Evolutionary conservation across 2,113 vertebrate species (phyloP).

Genomic region (Lycocorax pyrrhopterus): DNA sequence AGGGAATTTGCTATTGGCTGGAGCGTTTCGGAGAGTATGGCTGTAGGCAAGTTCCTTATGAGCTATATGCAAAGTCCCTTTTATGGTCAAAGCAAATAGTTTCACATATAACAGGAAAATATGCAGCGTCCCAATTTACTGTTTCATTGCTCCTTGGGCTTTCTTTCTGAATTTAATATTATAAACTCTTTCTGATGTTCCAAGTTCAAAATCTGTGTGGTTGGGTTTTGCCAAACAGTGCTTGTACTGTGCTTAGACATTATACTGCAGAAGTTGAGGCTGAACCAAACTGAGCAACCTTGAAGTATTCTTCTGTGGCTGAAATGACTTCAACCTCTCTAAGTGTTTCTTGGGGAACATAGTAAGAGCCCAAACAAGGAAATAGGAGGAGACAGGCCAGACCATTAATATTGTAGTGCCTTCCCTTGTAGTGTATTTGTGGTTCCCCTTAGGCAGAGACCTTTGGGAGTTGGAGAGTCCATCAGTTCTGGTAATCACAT

Average conservation of each 20-base stretch:
- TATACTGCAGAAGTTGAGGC: not conserved
- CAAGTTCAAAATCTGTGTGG: not conserved
- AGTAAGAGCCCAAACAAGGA: not conserved
- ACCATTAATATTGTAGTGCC: not conserved
- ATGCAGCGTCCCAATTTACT: not conserved
- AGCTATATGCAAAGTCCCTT: conserved; percentile 4
- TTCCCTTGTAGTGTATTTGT: not conserved
- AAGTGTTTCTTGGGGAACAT: not conserved
- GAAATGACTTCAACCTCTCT: not conserved
- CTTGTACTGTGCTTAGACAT: not conserved
- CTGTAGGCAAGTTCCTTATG: not conserved
- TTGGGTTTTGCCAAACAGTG: not conserved
- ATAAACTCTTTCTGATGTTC: not conserved
- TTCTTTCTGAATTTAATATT: not conserved
- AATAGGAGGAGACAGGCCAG: not conserved
- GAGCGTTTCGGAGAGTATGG: not conserved
- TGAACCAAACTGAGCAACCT: not conserved
- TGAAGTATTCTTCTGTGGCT: not conserved
- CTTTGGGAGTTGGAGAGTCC: not conserved
- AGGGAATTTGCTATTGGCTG: conserved; percentile 23
- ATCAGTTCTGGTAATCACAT: not conserved
- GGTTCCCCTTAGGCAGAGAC: not conserved
- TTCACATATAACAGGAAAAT: not conserved
- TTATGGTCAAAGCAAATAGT: conserved; percentile 49
- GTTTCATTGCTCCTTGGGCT: not conserved